A percentile compares a stretch with the other conserved stretches of the same genome.
phyloP scores from a whole-genome alignment of 92 coral and sea anemone genomes.

The Palythoa grandis region DNA sequence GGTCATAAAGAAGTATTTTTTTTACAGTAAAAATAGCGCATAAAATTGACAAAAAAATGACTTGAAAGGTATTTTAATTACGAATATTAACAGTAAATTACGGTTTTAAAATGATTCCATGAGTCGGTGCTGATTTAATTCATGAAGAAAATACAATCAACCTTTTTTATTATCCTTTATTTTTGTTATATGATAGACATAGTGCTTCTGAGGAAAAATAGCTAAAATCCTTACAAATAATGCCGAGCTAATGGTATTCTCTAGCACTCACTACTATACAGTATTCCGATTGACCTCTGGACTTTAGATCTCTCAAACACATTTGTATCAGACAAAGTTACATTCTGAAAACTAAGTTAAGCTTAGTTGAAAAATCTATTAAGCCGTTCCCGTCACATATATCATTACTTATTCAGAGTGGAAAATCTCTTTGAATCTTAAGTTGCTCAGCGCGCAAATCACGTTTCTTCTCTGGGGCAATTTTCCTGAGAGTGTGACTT shows the following conservation, averaged over 20 bases:
- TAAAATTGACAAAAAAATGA: no score
- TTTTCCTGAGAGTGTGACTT: slow-evolving; percentile 29
- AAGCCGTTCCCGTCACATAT: neutral
- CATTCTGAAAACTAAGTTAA: neutral
- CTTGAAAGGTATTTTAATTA: no score
- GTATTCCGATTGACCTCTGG: neutral
- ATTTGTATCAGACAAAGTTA: neutral
- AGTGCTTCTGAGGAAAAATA: neutral
- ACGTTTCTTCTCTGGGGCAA: slow-evolving; percentile 24
- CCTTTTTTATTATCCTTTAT: neutral
- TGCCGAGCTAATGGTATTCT: neutral
- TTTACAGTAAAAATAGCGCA: no score
- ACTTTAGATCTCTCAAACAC: neutral
- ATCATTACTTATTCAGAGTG: neutral
- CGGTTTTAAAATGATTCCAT: no score
- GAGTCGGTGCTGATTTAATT: no score
- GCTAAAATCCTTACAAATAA: neutral
- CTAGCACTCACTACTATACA: neutral
- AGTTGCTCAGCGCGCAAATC: neutral
- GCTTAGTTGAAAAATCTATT: neutral
- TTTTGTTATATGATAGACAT: neutral
- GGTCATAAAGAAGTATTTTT: no score
- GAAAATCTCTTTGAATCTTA: neutral
- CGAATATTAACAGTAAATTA: no score
- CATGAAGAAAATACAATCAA: no score